phyloP scores from a whole-genome alignment of 2,113 vertebrate genomes.

The Hydrochoerus hydrochaeris region DNA sequence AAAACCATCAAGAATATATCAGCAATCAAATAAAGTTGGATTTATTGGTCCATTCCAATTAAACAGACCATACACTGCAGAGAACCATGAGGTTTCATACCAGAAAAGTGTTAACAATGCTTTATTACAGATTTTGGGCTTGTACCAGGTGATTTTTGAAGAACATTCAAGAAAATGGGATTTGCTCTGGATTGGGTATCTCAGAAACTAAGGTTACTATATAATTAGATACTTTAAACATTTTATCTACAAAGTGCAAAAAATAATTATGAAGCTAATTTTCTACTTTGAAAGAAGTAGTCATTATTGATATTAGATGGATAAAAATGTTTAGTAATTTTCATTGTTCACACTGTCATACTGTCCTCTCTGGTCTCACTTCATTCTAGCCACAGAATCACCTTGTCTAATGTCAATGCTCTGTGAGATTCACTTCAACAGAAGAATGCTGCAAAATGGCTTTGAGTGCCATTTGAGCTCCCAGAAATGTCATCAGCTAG shows the following conservation, averaged over 20 bases:
- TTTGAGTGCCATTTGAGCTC: background rate
- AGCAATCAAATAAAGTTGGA: background rate
- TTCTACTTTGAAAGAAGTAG: background rate
- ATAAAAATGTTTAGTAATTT: background rate
- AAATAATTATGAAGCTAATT: background rate
- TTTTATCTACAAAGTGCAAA: background rate
- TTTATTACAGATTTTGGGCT: background rate
- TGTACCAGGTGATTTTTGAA: background rate
- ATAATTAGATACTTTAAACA: background rate
- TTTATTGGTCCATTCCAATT: background rate
- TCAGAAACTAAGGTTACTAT: background rate
- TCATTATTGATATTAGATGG: background rate
- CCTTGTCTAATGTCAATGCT: background rate
- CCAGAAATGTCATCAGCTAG: background rate
- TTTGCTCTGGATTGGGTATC: background rate
- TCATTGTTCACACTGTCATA: background rate
- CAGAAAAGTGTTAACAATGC: background rate
- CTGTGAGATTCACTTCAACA: background rate
- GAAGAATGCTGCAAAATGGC: background rate
- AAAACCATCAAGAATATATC: background rate
- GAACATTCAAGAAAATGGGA: background rate
- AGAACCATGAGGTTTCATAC: background rate
- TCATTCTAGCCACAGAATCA: background rate
- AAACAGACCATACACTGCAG: background rate
- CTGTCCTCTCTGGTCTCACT: background rate